Percentiles rank a stretch among this genome's conserved stretches.
phyloP scores from a whole-genome alignment of 1,140 invertebrate genomes.

The Drosophila ficusphila region DNA sequence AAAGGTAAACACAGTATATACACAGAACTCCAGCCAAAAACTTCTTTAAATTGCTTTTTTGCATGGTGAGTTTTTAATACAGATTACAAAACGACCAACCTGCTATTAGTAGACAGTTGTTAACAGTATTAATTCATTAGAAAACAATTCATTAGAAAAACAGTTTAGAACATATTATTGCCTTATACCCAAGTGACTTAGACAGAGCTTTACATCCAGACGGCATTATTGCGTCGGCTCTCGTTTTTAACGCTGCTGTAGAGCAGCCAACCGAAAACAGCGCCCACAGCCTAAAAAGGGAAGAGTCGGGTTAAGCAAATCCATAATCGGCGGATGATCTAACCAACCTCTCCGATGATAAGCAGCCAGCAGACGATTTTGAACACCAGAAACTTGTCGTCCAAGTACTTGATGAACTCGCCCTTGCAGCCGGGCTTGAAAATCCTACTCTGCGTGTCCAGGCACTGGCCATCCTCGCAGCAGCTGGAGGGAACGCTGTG shows the following conservation, averaged over 20 bases:
- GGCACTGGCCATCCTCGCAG: conserved; percentile 59
- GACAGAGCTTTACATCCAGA: conserved; percentile 62
- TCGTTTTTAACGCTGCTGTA: conserved; percentile 72
- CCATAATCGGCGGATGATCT: background rate
- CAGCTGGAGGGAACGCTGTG: conserved; percentile 67
- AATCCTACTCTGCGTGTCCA: conserved; percentile 29
- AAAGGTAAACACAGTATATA: background rate
- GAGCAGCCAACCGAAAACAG: conserved; percentile 67
- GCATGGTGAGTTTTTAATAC: background rate
- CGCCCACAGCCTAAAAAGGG: conserved; percentile 53
- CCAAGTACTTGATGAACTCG: conserved; percentile 67
- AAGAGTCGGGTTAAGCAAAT: background rate
- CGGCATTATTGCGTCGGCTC: conserved; percentile 71
- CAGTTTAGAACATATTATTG: conserved; percentile 18
- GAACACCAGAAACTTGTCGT: conserved; percentile 67
- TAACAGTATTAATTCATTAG: background rate
- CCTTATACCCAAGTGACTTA: conserved; percentile 51
- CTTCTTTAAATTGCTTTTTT: too few species aligned
- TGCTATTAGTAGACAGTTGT: conserved; percentile 9
- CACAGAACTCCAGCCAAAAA: too few species aligned
- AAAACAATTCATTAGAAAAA: conserved; percentile 35
- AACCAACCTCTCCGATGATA: conserved; percentile 69
- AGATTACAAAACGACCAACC: background rate
- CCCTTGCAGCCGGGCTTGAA: conserved; percentile 63
- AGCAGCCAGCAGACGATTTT: conserved; percentile 73